A percentile compares a stretch with the other conserved stretches of the same genome.
Conservation (phyloP, 2,888 invertebrate genomes). For the Tanytarsus gracilentus region DNA sequence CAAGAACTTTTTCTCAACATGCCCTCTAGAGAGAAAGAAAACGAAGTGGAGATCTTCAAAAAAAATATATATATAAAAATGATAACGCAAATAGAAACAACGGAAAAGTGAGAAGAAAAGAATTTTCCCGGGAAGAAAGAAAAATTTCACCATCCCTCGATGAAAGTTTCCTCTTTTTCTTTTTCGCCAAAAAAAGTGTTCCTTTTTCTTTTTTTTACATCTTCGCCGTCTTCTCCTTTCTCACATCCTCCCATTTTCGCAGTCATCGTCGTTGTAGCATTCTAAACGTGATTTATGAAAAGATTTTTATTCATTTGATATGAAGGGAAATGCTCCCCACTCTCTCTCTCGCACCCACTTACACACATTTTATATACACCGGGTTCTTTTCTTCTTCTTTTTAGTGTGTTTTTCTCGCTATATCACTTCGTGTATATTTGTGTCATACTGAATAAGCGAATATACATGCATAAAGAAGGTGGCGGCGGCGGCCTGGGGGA, state of each 20-base stretch:
- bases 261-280: not conserved
- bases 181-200: conserved; percentile 4
- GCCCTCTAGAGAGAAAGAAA: not conserved
- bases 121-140: not conserved
- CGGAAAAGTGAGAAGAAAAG: not conserved
- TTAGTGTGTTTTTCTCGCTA: not conserved
- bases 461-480: not conserved
- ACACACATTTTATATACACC: too few species aligned
- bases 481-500: not conserved
- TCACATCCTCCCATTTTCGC: not conserved
- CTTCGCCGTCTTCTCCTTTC: not conserved
- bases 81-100: conserved; percentile 13
- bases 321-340: not conserved
- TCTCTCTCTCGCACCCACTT: too few species aligned
- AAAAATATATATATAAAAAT: not conserved
- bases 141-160: not conserved
- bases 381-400: not conserved
- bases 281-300: conserved; percentile 7
- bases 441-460: too few species aligned
- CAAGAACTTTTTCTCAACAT: conserved; percentile 6
- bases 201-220: not conserved
- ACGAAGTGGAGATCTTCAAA: not conserved
- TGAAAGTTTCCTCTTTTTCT: not conserved
- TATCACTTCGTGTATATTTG: too few species aligned
- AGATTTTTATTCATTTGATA: conserved; percentile 12